These are phyloP conservation scores for Tinea pellionella DNA, from an alignment of 2,888 invertebrate species.

Conservation along the genomic window DNA sequence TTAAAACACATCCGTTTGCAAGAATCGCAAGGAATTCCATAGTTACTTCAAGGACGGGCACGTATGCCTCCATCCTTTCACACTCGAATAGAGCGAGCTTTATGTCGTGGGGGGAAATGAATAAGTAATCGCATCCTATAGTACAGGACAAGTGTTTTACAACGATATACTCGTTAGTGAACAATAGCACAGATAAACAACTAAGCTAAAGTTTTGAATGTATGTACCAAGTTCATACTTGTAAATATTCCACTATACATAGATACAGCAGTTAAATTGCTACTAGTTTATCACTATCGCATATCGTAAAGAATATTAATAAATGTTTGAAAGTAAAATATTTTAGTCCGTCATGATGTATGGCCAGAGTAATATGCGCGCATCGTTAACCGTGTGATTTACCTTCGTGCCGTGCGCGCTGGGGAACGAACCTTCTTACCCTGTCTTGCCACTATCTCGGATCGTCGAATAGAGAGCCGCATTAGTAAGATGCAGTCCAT, in stretches of 20 bases:
- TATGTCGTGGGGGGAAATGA: slow-evolving; percentile 9
- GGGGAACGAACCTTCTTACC: not conserved
- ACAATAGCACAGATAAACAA: not conserved
- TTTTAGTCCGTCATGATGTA: slow-evolving; percentile 35
- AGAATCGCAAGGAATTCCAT: slow-evolving; percentile 34
- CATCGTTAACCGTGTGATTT: slow-evolving; percentile 57
- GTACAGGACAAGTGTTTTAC: slow-evolving; percentile 9
- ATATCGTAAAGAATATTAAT: slow-evolving; percentile 20
- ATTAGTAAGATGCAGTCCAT: slow-evolving; percentile 2
- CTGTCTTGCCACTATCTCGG: not conserved
- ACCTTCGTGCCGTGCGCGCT: slow-evolving; percentile 33
- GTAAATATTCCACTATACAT: not conserved
- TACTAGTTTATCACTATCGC: not conserved
- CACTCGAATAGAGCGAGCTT: not conserved
- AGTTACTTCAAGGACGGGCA: slow-evolving; percentile 37
- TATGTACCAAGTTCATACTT: too few relatives aligned
- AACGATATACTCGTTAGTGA: slow-evolving; percentile 15
- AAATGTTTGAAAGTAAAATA: slow-evolving; percentile 29
- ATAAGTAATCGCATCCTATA: slow-evolving; percentile 1
- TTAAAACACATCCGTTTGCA: slow-evolving; percentile 31
- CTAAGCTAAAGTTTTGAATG: not conserved
- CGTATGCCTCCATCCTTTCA: slow-evolving; percentile 13
- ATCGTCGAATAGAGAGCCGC: not conserved
- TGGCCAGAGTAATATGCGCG: slow-evolving; percentile 42
- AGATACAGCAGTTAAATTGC: not conserved